Percentiles rank a stretch among this genome's conserved stretches.
These are phyloP conservation scores for Orthonevra nobilis DNA, from an alignment of 2,888 invertebrate species.

Conservation along the genomic window DNA sequence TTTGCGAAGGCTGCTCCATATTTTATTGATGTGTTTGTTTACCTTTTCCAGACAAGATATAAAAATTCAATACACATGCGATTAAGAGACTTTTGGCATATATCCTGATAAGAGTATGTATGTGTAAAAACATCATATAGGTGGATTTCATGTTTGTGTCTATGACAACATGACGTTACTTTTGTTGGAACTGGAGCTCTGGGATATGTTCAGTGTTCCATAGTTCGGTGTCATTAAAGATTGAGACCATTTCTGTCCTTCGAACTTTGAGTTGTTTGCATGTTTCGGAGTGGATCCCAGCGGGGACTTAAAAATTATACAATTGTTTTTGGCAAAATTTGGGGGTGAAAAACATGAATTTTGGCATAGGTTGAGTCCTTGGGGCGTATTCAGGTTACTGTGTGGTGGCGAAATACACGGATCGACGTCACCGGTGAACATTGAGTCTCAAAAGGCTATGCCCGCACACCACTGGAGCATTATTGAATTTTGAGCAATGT, in stretches of 20 bases:
- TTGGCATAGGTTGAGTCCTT: neutral
- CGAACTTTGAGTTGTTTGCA: slow-evolving; percentile 8
- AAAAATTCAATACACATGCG: slow-evolving; percentile 38
- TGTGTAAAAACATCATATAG: too few species aligned
- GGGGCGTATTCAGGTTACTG: slow-evolving; percentile 1
- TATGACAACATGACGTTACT: slow-evolving; percentile 29
- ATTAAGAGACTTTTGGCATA: slow-evolving; percentile 25
- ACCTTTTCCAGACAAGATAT: slow-evolving; percentile 33
- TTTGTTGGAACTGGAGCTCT: neutral
- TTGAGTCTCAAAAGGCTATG: neutral
- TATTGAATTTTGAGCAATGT: slow-evolving; percentile 26
- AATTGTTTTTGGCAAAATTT: slow-evolving; percentile 9
- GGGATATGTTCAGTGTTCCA: neutral
- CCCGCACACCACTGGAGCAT: neutral
- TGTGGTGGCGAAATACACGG: neutral
- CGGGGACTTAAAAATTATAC: slow-evolving; percentile 25
- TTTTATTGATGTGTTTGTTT: slow-evolving; percentile 49
- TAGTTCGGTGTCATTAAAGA: slow-evolving; percentile 33
- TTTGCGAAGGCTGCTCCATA: slow-evolving; percentile 44
- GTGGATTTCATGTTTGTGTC: slow-evolving; percentile 30
- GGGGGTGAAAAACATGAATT: neutral
- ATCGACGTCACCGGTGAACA: neutral
- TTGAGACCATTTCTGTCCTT: slow-evolving; percentile 31
- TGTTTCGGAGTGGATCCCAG: slow-evolving; percentile 19
- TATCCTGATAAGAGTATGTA: too few species aligned